These are phyloP conservation scores for Diplosoma virens DNA, from an alignment of 23 tunicate species.

Conservation along the genomic window DNA sequence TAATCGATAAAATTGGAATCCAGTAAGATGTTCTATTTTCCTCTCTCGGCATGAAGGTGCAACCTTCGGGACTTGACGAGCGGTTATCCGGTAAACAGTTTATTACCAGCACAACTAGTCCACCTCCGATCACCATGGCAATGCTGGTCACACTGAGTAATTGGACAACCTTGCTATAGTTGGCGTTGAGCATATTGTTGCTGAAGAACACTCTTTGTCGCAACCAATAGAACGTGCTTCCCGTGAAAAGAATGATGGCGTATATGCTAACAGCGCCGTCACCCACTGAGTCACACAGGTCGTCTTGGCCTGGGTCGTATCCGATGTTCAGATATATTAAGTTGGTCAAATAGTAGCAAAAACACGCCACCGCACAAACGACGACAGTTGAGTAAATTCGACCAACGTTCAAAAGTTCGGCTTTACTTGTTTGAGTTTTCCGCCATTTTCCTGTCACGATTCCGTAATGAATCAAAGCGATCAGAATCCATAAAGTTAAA, in stretches of 20 bases:
- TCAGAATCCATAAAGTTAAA: conserved; percentile 16
- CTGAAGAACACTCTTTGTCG: conserved; percentile 31
- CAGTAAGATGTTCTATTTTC: not conserved
- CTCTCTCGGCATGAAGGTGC: conserved; percentile 1
- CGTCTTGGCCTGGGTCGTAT: not conserved
- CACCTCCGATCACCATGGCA: not conserved
- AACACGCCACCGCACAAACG: conserved; percentile 21
- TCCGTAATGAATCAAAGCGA: conserved; percentile 39
- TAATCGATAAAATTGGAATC: not conserved
- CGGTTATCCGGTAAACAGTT: conserved; percentile 6
- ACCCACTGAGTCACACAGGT: conserved; percentile 9
- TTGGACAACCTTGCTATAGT: conserved; percentile 1
- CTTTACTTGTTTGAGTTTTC: not conserved
- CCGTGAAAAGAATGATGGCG: conserved; percentile 1
- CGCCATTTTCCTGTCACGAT: conserved; percentile 45
- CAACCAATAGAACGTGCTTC: conserved; percentile 10
- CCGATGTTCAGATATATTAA: conserved; percentile 30
- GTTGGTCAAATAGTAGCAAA: conserved; percentile 6
- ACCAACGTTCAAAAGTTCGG: not conserved
- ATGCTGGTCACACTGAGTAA: conserved; percentile 3
- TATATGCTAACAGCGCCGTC: conserved; percentile 5
- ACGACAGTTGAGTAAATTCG: conserved; percentile 36
- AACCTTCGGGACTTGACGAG: not conserved
- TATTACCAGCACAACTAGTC: not conserved
- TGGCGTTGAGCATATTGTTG: conserved; percentile 30